These are phyloP conservation scores for Neomonachus schauinslandi DNA, from an alignment of 2,113 vertebrate species.

Conservation along the genomic window DNA sequence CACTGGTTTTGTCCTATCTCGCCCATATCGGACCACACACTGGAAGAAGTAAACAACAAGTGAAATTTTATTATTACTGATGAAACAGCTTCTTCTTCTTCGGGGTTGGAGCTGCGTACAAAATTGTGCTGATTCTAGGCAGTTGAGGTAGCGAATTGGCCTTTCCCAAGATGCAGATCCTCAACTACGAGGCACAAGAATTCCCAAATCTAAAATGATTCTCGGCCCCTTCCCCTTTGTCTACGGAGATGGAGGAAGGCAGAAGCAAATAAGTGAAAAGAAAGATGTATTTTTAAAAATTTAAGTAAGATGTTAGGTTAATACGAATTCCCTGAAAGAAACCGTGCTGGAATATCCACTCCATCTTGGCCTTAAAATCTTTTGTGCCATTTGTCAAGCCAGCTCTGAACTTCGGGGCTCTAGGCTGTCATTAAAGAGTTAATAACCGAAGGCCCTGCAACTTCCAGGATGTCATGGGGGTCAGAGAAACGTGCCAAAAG, in stretches of 20 bases:
- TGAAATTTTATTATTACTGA: not conserved
- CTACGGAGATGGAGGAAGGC: not conserved
- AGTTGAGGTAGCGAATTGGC: too few species aligned
- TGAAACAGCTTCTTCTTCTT: not conserved
- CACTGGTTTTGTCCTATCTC: not conserved
- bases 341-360: too few species aligned
- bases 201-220: not conserved
- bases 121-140: not conserved
- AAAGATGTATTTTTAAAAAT: not conserved
- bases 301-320: not conserved
- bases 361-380: not conserved
- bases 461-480: not conserved
- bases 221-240: not conserved
- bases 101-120: not conserved
- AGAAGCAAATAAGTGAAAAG: not conserved
- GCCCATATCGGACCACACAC: not conserved
- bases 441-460: not conserved
- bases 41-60: not conserved
- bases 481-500: constrained; percentile 38
- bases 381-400: not conserved
- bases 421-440: not conserved
- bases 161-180: not conserved
- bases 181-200: not conserved
- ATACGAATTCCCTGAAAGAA: not conserved
- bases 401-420: not conserved